Evolutionary conservation across 2,113 vertebrate species (phyloP), one percentile per base, ranked within the genome.

Genomic region (Bucco capensis): DNA sequence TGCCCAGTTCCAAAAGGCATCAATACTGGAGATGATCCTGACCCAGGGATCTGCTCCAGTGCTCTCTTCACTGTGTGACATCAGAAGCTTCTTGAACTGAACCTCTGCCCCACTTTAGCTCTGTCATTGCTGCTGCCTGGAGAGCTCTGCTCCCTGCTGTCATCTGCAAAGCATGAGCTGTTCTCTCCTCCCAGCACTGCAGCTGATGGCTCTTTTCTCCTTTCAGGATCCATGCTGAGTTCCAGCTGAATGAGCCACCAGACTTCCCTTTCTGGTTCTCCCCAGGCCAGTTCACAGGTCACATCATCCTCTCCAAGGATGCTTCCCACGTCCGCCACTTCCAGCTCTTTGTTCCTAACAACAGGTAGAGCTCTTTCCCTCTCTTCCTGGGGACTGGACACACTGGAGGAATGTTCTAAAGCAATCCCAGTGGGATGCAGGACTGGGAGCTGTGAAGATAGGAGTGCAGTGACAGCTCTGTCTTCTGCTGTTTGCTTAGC

Each of bases 181-280:
- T 83, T 73, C 66, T 46, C 30, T 88, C 51, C 61, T 78, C 35
- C 33, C 1, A 4, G 51, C 47, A 23, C 47, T 54, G 66, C 83
- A 79, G 69, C 77, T 94, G 31, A 90, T 56, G 58, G 40, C n/a
- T 85, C 17, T 71, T 64, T 85, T 94, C 79, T 89, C 58, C 6
- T 86, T 62, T 28, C 98, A 99, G 99, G 96, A 99, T 99, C 96
- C 99, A 99, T 0, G 99, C 99, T 12, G 99, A 99, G 91, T 99
- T 99, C 96, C 99, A 99, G 97, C 98, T 99, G 70, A 99, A 99
- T 0, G 99, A 99, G 25, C 98, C 99, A 4, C 99, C 99, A 2
- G 97, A 99, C 93, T 99, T 99, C 89, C 99, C 99, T 27, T 99
- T 99, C 97, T 99, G 99, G 99, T 99, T 99, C 95, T 99, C 98